These are phyloP conservation scores for Chironex yamaguchii DNA, from an alignment of 30 jellyfish, hydroid and myxozoan genomes.

Conservation along the genomic window DNA sequence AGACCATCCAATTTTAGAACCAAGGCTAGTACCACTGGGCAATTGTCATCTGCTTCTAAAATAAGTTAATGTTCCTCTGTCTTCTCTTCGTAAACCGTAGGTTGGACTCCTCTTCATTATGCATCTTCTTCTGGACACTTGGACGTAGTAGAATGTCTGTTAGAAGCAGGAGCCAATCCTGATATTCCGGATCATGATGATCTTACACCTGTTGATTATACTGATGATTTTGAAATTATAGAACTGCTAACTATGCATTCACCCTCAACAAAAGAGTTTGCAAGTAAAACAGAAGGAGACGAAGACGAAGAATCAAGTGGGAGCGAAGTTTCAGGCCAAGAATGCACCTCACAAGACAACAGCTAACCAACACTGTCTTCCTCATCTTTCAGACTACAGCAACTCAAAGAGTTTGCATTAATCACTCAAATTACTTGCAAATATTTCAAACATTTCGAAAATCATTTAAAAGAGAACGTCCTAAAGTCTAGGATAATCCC, in stretches of 20 bases:
- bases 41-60: too few relatives aligned
- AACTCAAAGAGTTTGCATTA: too few relatives aligned
- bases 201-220: conserved; percentile 63
- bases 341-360: neutral
- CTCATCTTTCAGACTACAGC: too few relatives aligned
- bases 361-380: too few relatives aligned
- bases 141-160: conserved; percentile 25
- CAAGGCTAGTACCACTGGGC: too few relatives aligned
- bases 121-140: conserved; percentile 49
- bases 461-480: too few relatives aligned
- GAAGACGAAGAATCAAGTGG: neutral
- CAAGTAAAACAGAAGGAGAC: neutral
- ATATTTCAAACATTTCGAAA: too few relatives aligned
- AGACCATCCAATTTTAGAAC: too few relatives aligned
- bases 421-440: too few relatives aligned
- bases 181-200: conserved; percentile 57
- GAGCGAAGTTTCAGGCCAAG: neutral
- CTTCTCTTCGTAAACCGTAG: too few relatives aligned
- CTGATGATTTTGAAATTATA: conserved; percentile 72
- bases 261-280: neutral
- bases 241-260: conserved; percentile 48
- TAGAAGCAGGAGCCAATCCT: conserved; percentile 67
- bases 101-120: conserved; percentile 74
- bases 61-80: too few relatives aligned
- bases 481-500: too few relatives aligned